Evolutionary conservation across 2,113 vertebrate genomes (phyloP).

Genomic region (Ceyx margarethae): DNA sequence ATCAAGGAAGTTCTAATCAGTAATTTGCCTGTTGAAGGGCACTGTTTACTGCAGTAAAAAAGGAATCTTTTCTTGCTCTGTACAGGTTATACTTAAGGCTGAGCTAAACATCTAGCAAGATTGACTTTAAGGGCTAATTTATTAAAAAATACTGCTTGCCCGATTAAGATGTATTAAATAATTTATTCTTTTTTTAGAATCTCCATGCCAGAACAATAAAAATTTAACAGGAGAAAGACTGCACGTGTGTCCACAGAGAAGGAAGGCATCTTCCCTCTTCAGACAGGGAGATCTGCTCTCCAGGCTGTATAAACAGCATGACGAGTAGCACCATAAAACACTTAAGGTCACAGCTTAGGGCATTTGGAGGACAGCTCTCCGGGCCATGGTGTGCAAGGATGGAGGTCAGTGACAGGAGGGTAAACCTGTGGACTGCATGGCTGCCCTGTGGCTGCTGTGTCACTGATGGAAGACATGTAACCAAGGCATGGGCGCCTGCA

Average conservation of each 20-base stretch:
- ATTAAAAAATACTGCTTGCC: neutral
- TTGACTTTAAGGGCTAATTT: neutral
- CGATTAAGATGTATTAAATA: neutral
- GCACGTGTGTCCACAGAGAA: neutral
- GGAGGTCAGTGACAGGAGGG: neutral
- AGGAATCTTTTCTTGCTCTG: neutral
- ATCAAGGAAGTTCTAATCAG: neutral
- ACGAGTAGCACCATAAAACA: neutral
- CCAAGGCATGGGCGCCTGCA: neutral
- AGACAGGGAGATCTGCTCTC: neutral
- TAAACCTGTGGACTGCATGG: neutral
- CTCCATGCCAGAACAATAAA: neutral
- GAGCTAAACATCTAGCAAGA: neutral
- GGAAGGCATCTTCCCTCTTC: neutral
- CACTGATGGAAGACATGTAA: neutral
- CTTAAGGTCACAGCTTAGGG: neutral
- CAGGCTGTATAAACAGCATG: neutral
- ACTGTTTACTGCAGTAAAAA: slow-evolving; percentile 13
- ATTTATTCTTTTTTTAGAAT: neutral
- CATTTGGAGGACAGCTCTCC: neutral
- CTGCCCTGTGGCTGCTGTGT: neutral
- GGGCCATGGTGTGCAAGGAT: rapidly evolving
- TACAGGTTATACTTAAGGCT: neutral
- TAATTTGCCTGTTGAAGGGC: slow-evolving; percentile 11
- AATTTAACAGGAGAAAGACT: neutral